Conservation (phyloP, 2,797 vertebrate genomes). For the Syngnathus acus region DNA sequence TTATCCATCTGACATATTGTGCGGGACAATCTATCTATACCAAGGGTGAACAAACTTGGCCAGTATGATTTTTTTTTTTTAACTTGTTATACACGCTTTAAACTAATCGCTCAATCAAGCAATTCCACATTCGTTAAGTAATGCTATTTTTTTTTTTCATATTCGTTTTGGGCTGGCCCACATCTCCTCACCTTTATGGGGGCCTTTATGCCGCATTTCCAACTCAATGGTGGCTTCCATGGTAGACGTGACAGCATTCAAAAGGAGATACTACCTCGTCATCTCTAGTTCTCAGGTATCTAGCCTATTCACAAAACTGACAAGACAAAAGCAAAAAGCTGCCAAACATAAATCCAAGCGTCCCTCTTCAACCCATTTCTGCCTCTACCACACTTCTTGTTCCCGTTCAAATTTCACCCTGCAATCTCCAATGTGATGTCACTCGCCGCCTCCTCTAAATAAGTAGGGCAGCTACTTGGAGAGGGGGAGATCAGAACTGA, state of each 20-base stretch:
- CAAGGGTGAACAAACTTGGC: too few species aligned
- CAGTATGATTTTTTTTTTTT: too few species aligned
- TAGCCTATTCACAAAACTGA: neutral
- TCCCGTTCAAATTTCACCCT: slow-evolving; percentile 25
- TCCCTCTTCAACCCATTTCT: neutral
- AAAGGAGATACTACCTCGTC: neutral
- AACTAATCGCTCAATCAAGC: too few species aligned
- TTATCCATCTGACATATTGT: neutral
- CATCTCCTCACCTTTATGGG: too few species aligned
- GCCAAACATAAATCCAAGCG: neutral
- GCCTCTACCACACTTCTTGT: slow-evolving; percentile 3
- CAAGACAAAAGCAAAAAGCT: neutral
- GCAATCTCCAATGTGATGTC: slow-evolving; percentile 18
- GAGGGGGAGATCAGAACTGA: slow-evolving; percentile 36
- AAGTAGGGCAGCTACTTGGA: slow-evolving; percentile 39
- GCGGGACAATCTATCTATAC: neutral
- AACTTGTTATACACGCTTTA: too few species aligned
- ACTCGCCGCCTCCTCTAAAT: slow-evolving; percentile 16
- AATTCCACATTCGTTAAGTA: too few species aligned
- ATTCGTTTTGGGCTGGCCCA: too few species aligned
- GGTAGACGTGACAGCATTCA: neutral
- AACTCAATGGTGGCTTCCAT: neutral
- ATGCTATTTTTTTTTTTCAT: too few species aligned
- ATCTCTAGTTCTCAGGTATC: neutral
- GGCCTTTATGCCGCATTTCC: neutral